These are phyloP conservation scores for Prochilodus magdalenae DNA, from an alignment of 2,113 vertebrate genomes.

Conservation along the genomic window DNA sequence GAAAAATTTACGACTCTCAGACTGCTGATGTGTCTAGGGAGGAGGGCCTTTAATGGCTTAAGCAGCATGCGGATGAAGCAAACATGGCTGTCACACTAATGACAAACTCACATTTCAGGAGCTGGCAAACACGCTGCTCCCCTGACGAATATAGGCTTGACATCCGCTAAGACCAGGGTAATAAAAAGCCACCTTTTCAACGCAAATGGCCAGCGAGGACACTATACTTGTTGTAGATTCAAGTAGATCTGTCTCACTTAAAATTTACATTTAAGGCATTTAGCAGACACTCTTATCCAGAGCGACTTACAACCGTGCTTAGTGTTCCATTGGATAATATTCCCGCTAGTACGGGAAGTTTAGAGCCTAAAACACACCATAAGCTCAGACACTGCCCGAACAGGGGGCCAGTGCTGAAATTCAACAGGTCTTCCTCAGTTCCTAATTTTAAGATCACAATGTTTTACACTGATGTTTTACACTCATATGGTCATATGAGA, in stretches of 20 bases:
- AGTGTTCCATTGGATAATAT: too few species aligned
- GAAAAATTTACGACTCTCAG: conserved; percentile 45
- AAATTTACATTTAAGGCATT: too few species aligned
- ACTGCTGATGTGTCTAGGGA: conserved; percentile 28
- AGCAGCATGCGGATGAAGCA: conserved; percentile 23
- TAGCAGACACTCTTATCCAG: too few species aligned
- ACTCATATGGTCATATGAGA: too few species aligned
- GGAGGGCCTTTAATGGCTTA: conserved; percentile 24
- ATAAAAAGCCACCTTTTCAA: neutral
- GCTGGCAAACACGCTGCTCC: neutral
- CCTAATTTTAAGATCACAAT: neutral
- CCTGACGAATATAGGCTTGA: neutral
- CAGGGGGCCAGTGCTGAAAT: too few species aligned
- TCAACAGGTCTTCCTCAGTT: neutral
- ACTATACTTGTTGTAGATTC: neutral
- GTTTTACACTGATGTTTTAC: neutral
- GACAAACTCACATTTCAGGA: conserved; percentile 44
- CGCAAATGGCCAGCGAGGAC: neutral
- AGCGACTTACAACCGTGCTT: too few species aligned
- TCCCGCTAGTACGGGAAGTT: too few species aligned
- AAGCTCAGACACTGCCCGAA: too few species aligned
- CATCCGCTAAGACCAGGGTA: neutral
- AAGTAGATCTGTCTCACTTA: neutral
- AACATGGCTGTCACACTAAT: conserved; percentile 1
- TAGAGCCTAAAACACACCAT: too few species aligned